These are phyloP conservation scores for Coreius guichenoti DNA, from an alignment of 2,797 vertebrate genomes.

Conservation along the genomic window DNA sequence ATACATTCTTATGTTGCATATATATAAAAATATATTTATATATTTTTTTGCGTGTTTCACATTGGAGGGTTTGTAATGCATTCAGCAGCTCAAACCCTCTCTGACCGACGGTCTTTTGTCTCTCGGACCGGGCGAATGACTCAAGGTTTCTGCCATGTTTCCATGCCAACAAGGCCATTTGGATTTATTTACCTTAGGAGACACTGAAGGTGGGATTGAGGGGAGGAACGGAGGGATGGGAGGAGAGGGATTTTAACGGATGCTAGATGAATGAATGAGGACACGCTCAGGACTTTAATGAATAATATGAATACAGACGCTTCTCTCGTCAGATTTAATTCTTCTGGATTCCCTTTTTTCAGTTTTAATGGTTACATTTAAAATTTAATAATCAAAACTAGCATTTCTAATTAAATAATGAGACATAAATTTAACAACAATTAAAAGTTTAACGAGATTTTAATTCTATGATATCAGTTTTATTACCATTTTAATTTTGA, in stretches of 20 bases:
- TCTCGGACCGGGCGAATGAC: conserved; percentile 46
- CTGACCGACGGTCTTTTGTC: not conserved
- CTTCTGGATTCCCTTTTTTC: not conserved
- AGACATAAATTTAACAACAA: not conserved
- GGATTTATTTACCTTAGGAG: conserved; percentile 49
- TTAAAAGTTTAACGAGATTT: too few species aligned
- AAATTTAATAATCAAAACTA: not conserved
- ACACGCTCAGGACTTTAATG: not conserved
- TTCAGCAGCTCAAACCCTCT: not conserved
- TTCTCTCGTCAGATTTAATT: not conserved
- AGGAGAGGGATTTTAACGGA: conserved; percentile 38
- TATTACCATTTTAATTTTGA: too few species aligned
- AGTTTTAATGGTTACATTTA: not conserved
- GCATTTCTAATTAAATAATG: not conserved
- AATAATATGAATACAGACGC: not conserved
- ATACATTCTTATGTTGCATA: too few species aligned
- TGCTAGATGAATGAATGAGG: conserved; percentile 1
- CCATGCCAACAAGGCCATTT: conserved; percentile 59
- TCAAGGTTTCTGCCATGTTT: conserved; percentile 62
- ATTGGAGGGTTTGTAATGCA: not conserved
- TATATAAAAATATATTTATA: too few species aligned
- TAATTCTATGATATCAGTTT: too few species aligned
- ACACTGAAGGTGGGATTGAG: conserved; percentile 2
- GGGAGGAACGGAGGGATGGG: not conserved
- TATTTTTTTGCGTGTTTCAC: not conserved